A percentile compares a stretch with the other conserved stretches of the same genome.
Evolutionary conservation across 2,888 invertebrate genomes (phyloP).

Genomic region (Ophion ellenae): DNA sequence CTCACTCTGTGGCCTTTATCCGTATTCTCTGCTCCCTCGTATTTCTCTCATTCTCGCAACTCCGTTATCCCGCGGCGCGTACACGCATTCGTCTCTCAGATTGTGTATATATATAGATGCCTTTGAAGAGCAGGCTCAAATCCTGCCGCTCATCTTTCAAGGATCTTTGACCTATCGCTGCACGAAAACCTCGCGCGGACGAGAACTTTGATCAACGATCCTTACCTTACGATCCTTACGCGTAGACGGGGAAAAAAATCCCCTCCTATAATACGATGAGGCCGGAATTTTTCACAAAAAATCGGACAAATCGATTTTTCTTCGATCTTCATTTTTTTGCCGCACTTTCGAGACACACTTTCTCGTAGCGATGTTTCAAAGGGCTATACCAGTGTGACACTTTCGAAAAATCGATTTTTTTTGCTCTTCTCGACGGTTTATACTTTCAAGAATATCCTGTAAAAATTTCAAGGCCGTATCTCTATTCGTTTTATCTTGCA

Average conservation of each 20-base stretch:
- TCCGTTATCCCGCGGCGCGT: slow-evolving; percentile 68
- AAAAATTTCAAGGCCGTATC: too few relatives aligned
- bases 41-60: slow-evolving; percentile 44
- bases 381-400: too few relatives aligned
- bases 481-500: too few relatives aligned
- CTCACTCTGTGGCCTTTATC: slow-evolving; percentile 43
- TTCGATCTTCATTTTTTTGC: too few relatives aligned
- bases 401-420: too few relatives aligned
- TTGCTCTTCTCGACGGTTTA: too few relatives aligned
- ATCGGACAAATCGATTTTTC: too few relatives aligned
- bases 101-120: slow-evolving; percentile 21
- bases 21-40: slow-evolving; percentile 32
- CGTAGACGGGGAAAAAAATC: neutral
- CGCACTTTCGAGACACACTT: too few relatives aligned
- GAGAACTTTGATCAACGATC: neutral
- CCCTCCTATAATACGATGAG: too few relatives aligned
- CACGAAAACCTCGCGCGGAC: slow-evolving; percentile 3
- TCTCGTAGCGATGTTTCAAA: too few relatives aligned
- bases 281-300: too few relatives aligned
- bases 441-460: too few relatives aligned
- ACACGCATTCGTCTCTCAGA: slow-evolving; percentile 66
- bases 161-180: slow-evolving; percentile 24
- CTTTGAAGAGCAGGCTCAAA: slow-evolving; percentile 1
- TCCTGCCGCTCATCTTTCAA: slow-evolving; percentile 5
- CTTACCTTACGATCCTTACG: neutral